Evolutionary conservation across 1,140 invertebrate genomes (phyloP).

Genomic region (Habropoda laboriosa): DNA sequence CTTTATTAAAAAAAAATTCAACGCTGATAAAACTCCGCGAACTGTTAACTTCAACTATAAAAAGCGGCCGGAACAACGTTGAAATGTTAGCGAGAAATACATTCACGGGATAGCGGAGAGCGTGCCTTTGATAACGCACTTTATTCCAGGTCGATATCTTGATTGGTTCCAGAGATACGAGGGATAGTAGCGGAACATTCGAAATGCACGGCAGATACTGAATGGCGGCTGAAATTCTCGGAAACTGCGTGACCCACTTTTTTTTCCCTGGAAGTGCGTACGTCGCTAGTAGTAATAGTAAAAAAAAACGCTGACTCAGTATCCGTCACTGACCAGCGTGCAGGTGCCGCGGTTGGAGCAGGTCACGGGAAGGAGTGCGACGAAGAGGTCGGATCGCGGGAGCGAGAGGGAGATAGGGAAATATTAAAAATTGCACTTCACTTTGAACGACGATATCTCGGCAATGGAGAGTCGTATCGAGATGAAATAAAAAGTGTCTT

Average conservation of each 20-base stretch:
- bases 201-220: background rate
- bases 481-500: background rate
- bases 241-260: background rate
- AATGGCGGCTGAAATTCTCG: background rate
- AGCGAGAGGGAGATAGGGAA: background rate
- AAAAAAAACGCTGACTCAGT: background rate
- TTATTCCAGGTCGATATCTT: background rate
- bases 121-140: background rate
- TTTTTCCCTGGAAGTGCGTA: background rate
- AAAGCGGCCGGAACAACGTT: rapidly evolving
- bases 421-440: background rate
- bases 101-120: background rate
- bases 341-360: background rate
- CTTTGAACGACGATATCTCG: background rate
- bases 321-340: background rate
- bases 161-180: background rate
- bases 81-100: background rate
- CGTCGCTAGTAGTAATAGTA: background rate
- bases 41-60: background rate
- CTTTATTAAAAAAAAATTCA: no score
- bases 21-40: background rate
- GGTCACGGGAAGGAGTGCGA: background rate
- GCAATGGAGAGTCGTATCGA: background rate
- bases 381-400: background rate
- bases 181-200: background rate